Evolutionary conservation across 2,797 vertebrate species (phyloP).

Genomic region (Leucoraja ocellata): DNA sequence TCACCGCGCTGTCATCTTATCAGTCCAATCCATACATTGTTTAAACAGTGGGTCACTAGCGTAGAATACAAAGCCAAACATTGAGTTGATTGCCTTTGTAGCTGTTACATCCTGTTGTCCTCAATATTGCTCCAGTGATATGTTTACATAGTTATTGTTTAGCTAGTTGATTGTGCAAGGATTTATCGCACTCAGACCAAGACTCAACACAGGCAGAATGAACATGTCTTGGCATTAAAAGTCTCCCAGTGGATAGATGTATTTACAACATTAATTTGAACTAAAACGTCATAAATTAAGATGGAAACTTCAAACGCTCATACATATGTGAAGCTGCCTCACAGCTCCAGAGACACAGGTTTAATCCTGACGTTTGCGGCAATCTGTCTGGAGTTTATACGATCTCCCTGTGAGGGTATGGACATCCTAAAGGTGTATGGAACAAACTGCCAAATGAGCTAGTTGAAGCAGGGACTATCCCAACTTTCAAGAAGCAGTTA

Average conservation of each 20-base stretch:
- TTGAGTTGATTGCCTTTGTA: not conserved
- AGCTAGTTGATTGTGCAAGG: not conserved
- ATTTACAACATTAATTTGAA: not conserved
- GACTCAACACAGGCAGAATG: not conserved
- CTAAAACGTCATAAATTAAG: not conserved
- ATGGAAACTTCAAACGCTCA: not conserved
- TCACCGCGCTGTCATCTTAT: conserved; percentile 23
- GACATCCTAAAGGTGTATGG: too few species aligned
- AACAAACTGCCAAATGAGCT: too few species aligned
- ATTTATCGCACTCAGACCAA: not conserved
- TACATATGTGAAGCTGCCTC: too few species aligned
- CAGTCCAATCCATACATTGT: conserved; percentile 27
- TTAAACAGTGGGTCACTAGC: not conserved
- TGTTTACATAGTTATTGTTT: not conserved
- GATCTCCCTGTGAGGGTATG: too few species aligned
- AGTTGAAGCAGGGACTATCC: too few species aligned
- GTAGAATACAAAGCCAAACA: conserved; percentile 20
- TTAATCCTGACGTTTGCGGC: too few species aligned
- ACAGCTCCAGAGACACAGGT: too few species aligned
- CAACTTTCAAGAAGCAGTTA: too few species aligned
- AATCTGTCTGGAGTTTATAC: too few species aligned
- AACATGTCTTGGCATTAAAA: not conserved
- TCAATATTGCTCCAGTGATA: not conserved
- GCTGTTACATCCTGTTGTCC: conserved; percentile 4
- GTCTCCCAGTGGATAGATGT: not conserved